These are phyloP conservation scores for Teleopsis dalmanni DNA, from an alignment of 1,140 invertebrate genomes.

Conservation along the genomic window DNA sequence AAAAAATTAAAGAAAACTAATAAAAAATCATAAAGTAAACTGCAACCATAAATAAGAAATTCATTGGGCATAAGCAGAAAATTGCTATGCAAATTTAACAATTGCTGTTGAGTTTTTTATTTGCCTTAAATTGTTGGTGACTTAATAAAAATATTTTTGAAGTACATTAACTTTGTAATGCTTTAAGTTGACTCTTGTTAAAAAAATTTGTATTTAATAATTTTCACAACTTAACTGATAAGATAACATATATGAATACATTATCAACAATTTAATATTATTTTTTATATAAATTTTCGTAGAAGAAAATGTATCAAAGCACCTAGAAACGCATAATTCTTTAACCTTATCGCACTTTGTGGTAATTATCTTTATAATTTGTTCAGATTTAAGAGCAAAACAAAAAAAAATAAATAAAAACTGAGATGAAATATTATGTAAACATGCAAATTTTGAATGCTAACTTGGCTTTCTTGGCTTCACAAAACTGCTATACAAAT, in stretches of 20 bases:
- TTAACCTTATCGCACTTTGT: not conserved
- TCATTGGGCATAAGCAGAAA: not conserved
- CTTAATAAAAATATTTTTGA: not conserved
- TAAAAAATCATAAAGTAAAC: not conserved
- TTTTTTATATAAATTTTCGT: not conserved
- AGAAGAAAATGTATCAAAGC: not conserved
- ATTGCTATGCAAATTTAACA: not conserved
- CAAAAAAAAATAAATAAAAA: too few relatives aligned
- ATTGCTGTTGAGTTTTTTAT: not conserved
- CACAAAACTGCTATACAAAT: not conserved
- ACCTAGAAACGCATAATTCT: not conserved
- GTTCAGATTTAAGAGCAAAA: constrained; percentile 3
- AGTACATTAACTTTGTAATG: not conserved
- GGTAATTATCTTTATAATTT: not conserved
- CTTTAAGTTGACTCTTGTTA: not conserved
- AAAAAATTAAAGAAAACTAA: constrained; percentile 8
- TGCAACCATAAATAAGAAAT: constrained; percentile 3
- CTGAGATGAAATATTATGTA: constrained; percentile 33
- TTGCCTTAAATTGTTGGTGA: not conserved
- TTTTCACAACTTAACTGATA: not conserved
- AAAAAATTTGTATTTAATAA: not conserved
- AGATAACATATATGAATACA: constrained; percentile 1
- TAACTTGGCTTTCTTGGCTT: not conserved
- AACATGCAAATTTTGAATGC: constrained; percentile 42
- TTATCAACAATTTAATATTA: not conserved